Evolutionary conservation across 2,888 invertebrate genomes (phyloP).

Genomic region (Cerceris ruficornis): DNA sequence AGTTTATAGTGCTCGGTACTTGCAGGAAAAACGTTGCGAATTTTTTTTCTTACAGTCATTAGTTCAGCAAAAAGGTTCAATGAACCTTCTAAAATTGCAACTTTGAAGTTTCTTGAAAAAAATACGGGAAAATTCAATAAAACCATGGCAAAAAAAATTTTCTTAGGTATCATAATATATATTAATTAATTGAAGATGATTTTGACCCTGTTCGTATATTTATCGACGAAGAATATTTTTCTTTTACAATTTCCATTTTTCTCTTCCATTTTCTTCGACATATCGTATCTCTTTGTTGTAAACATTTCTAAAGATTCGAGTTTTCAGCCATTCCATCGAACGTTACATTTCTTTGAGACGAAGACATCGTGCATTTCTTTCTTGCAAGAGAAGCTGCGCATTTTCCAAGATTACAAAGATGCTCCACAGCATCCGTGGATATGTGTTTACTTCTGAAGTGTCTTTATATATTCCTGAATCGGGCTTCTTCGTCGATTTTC

Average conservation of each 20-base stretch:
- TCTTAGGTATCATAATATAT: too few species aligned
- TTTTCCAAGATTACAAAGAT: constrained; percentile 18
- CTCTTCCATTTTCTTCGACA: background rate
- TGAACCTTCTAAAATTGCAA: too few species aligned
- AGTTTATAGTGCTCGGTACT: too few species aligned
- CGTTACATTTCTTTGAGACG: constrained; percentile 8
- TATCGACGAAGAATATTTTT: background rate
- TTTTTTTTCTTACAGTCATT: too few species aligned
- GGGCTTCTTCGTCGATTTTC: too few species aligned
- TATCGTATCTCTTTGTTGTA: background rate
- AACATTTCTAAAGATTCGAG: constrained; percentile 1
- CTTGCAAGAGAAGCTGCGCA: background rate
- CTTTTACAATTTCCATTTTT: background rate
- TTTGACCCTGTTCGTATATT: too few species aligned
- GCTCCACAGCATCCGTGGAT: background rate
- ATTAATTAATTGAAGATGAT: too few species aligned
- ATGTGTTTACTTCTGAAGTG: background rate
- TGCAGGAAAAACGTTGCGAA: too few species aligned
- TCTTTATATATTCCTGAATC: background rate
- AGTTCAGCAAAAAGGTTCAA: too few species aligned
- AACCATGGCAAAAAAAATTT: too few species aligned
- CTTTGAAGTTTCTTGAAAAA: too few species aligned
- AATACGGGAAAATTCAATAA: too few species aligned
- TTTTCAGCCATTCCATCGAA: background rate
- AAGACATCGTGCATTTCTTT: background rate